Base-by-base conservation (phyloP, 2,797 vertebrate species). In the Melanotaenia trifasciata region DNA sequence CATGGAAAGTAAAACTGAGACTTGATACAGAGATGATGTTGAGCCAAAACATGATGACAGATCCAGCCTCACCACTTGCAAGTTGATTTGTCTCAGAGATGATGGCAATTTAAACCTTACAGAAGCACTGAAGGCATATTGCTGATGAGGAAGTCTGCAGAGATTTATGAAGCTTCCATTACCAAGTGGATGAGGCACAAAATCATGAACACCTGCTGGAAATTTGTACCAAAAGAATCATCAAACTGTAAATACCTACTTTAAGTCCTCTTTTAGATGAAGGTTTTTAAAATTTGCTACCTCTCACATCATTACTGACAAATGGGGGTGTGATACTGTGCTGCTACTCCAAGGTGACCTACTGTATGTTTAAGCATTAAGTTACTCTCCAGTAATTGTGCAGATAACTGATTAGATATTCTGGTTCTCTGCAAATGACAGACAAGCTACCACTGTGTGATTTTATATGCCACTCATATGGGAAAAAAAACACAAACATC, bases 1-100 rank as follows among this genome's bases (percentile, higher is more conserved):
- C 28, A 57, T 18, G 74, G 79, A 87, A 86, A 81, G 80, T 81
- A 72, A 80, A 80, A 64, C 13, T 7, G 35, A 78, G 72, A 71
- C 70, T 69, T 14, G 22, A 62, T 33, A 20, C 38, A 72, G 53
- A 33, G 32, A 33, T 33, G 32, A 40, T 16, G 26, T 77, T 13
- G 45, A 74, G 63, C 78, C 79, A 79, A 56, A 84, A 67, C 62
- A 57, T 26, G 64, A 59, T 74, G 72, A 78, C 64, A 63, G 56
- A 78, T 11, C 60, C 56, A 59, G 43, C 60, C 45, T 66, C 30
- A 43, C 68, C 8, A 53, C 50, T 67, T 62, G 24, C 14, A 26
- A 40, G 30, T 12, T 76, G 74, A 84, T 73, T 76, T 74, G 78
- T 80, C 50, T 38, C 50, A 56, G 38, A 5, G 8, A 36, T 61